Percentiles rank a stretch among this genome's conserved stretches.
Evolutionary conservation across 2,888 invertebrate species (phyloP).

Genomic region (Euplagia quadripunctaria): DNA sequence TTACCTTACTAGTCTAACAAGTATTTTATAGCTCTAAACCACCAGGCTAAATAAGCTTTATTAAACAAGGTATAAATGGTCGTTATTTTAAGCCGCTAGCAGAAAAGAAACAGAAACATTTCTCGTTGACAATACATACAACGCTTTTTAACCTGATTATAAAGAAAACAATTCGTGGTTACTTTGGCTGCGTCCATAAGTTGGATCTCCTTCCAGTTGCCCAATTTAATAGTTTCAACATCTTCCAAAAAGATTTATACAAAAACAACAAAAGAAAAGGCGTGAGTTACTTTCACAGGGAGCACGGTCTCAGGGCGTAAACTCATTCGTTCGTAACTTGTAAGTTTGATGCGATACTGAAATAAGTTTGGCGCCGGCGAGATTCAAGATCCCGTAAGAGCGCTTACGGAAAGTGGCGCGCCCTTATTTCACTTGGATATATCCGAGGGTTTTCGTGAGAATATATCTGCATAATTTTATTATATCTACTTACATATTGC

Average conservation of each 20-base stretch:
- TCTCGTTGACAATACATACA: neutral
- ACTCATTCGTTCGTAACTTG: conserved; percentile 59
- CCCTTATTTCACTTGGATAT: conserved; percentile 55
- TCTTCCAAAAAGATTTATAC: conserved; percentile 9
- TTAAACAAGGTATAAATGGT: neutral
- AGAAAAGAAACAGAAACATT: neutral
- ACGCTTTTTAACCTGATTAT: neutral
- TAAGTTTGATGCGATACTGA: conserved; percentile 64
- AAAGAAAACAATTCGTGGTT: neutral
- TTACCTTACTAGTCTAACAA: neutral
- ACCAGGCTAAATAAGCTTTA: neutral
- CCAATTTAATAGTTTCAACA: neutral
- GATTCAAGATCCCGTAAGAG: conserved; percentile 65
- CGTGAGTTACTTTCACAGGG: conserved; percentile 26
- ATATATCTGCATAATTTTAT: conserved; percentile 47
- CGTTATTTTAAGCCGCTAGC: neutral
- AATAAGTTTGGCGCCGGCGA: conserved; percentile 62
- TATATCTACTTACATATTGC: conserved; percentile 25
- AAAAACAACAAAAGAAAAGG: conserved; percentile 27
- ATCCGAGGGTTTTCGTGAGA: conserved; percentile 42
- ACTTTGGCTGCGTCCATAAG: neutral
- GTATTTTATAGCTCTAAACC: neutral
- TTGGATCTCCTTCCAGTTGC: neutral
- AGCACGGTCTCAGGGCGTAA: conserved; percentile 36
- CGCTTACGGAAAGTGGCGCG: conserved; percentile 60